Percentiles rank a stretch among this genome's conserved stretches.
These are phyloP conservation scores for Poecilia wingei DNA, from an alignment of 2,797 vertebrate species.

Conservation along the genomic window DNA sequence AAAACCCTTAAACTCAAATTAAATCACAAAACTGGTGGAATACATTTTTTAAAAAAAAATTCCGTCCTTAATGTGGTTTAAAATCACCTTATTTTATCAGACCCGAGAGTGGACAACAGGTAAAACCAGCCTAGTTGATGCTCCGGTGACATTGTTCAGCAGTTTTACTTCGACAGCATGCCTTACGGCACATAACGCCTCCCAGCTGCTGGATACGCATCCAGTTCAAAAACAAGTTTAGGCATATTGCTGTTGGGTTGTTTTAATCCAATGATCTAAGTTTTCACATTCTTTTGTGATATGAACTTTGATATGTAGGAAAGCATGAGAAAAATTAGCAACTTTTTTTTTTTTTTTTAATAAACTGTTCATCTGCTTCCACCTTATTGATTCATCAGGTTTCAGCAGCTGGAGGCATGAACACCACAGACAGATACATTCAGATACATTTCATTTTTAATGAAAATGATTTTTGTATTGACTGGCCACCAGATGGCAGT, in stretches of 20 bases:
- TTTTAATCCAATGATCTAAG: neutral
- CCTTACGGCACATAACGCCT: neutral
- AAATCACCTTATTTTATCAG: neutral
- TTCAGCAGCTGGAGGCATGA: neutral
- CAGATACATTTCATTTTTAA: neutral
- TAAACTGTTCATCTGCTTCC: neutral
- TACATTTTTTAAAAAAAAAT: neutral
- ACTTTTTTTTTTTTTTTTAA: neutral
- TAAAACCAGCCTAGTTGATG: neutral
- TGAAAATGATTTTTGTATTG: neutral
- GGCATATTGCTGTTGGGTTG: neutral
- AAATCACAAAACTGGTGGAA: neutral
- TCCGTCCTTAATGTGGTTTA: neutral
- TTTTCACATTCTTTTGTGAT: neutral
- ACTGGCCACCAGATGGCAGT: slow-evolving; percentile 31
- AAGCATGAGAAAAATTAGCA: neutral
- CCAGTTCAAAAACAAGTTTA: neutral
- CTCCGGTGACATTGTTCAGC: neutral
- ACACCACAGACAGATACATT: neutral
- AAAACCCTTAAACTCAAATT: neutral
- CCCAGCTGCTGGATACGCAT: neutral
- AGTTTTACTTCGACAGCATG: neutral
- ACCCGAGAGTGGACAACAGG: neutral
- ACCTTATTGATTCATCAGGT: neutral
- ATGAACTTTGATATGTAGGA: neutral